Evolutionary conservation across 2,888 invertebrate genomes (phyloP).

Genomic region (Nomada lathburiana): DNA sequence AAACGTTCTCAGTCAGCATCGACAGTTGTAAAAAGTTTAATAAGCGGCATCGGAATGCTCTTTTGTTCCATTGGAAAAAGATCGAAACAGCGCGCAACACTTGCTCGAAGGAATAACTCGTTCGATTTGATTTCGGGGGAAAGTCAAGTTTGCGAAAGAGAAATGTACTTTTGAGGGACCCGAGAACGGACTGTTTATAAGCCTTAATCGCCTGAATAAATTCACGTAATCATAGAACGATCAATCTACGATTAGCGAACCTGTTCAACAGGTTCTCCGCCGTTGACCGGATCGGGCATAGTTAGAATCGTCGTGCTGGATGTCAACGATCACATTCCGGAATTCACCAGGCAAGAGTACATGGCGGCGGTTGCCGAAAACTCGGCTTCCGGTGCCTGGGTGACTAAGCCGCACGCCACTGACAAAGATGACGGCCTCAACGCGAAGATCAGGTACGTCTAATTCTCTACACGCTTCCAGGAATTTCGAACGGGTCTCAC

Average conservation of each 20-base stretch:
- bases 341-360: constrained; percentile 93
- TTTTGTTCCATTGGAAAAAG: too few relatives aligned
- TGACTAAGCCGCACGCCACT: constrained; percentile 91
- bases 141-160: neutral
- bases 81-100: too few relatives aligned
- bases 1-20: neutral
- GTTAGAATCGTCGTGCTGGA: constrained; percentile 96
- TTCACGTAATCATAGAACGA: constrained; percentile 35
- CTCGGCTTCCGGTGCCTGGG: constrained; percentile 90
- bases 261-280: constrained; percentile 91
- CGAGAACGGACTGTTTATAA: constrained; percentile 6
- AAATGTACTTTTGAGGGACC: neutral
- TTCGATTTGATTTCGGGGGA: neutral
- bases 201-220: constrained; percentile 31
- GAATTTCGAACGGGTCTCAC: neutral
- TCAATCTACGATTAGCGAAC: constrained; percentile 54
- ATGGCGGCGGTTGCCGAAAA: constrained; percentile 93
- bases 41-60: too few relatives aligned
- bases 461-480: neutral
- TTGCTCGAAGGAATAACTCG: too few relatives aligned
- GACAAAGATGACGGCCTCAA: constrained; percentile 94
- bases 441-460: constrained; percentile 91
- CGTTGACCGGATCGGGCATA: constrained; percentile 96
- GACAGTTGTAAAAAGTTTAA: neutral
- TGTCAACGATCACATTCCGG: constrained; percentile 96